Base-by-base conservation (phyloP, 2,888 invertebrate species). In the Apotomis betuletana region DNA sequence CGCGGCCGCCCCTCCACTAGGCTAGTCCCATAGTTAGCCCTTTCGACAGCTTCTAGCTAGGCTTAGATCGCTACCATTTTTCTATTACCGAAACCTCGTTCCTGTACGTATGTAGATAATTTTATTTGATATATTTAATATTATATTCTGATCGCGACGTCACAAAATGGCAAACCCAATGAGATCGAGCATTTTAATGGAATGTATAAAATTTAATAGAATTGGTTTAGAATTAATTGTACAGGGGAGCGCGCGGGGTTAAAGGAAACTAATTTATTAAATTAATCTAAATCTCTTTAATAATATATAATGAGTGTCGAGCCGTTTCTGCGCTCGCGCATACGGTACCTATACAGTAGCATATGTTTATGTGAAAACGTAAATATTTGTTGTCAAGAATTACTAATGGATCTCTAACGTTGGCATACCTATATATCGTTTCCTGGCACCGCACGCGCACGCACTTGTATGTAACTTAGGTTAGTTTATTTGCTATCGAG, bases 401-500 rank as follows among this genome's bases (percentile, higher is more conserved):
- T 49, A 49, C 49, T 9, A 41, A 12, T 38, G 5, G 5, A 44
- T 12, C 44, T 27, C 15, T n/a, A 46, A 27, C 4, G 63, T 68
- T 41, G 46, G 13, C 41, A 58, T 44, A 41, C 36, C 68, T 36
- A 44, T 58, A 44, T 58, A 64, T 38, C 38, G 52, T 64, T 65
- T 60, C 65, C 70, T 49, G 70, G 59, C 65, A 70, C 70, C 65
- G 54, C 70, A 55, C 70, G 63, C 61, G 12, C 68, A 59, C 44
- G 75, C 77, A 79, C 81, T 78, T 83, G 83, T 78, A 77, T 83
- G 83, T 85, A 83, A 80, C 79, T 81, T 86, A 86, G 83, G 84
- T 85, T 87, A 87, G 83, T 84, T 83, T 78, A 79, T 82, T 79
- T 79, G 78, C 81, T 78, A 78, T 79, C 75, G 78, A 77, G 77